Evolutionary conservation across 1,140 invertebrate genomes (phyloP).

Genomic region (Globodera rostochiensis): DNA sequence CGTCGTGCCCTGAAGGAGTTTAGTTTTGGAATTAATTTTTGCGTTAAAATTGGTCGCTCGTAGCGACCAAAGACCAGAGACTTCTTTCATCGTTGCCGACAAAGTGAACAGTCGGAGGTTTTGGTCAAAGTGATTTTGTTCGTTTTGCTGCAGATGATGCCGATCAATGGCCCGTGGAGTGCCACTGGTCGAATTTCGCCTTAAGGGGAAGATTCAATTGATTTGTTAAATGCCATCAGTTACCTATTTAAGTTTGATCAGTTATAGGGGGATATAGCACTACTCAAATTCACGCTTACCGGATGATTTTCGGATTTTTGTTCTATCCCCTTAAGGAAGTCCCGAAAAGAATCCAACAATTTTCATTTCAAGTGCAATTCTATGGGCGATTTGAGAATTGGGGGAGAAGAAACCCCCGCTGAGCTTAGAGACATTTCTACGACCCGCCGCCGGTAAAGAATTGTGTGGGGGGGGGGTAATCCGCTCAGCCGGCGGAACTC

Average conservation of each 20-base stretch:
- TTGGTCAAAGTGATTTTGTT: not conserved
- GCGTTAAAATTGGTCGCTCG: not conserved
- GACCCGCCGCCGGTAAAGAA: not conserved
- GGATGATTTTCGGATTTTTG: too few relatives aligned
- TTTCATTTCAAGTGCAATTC: too few relatives aligned
- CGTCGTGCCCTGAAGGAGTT: slow-evolving; percentile 10
- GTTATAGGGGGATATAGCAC: too few relatives aligned
- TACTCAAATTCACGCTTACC: too few relatives aligned
- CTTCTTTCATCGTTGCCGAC: slow-evolving; percentile 9
- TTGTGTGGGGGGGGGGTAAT: not conserved
- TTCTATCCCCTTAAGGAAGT: too few relatives aligned
- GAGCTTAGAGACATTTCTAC: not conserved
- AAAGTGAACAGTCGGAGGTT: slow-evolving; percentile 14
- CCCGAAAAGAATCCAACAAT: too few relatives aligned
- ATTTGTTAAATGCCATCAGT: too few relatives aligned
- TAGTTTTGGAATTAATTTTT: not conserved
- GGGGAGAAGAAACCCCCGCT: too few relatives aligned
- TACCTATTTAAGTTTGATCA: too few relatives aligned
- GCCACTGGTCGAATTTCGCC: not conserved
- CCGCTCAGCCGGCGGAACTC: not conserved
- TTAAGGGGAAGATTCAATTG: not conserved
- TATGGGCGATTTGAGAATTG: too few relatives aligned
- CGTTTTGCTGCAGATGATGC: not conserved
- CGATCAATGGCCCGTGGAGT: not conserved
- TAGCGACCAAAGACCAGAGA: not conserved